Base-by-base conservation (phyloP, 2,888 invertebrate genomes). In the Serrognathus titanus region DNA sequence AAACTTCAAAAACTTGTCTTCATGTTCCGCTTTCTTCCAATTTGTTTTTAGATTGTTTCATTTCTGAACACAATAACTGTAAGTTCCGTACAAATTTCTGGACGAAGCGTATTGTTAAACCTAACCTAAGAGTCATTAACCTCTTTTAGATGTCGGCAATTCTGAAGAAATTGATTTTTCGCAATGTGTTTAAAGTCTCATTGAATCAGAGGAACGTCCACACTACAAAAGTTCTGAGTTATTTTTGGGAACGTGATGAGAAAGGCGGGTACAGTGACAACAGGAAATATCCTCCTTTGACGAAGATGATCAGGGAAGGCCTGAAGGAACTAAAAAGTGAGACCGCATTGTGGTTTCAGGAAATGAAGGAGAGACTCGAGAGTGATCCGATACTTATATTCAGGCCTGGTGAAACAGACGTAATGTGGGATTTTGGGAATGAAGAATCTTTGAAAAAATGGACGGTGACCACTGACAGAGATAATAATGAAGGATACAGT, bases 401-500 rank as follows among this genome's bases (percentile, higher is more conserved):
- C 59, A 69, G 81, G 46, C 77, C 84, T 67, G 85, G 85, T 79
- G 91, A 92, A 78, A 85, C 85, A 4, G 90, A 92, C 68, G 76
- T 89, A 36, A 70, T 85, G 1, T 93, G 89, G 85, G 83, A 84
- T 67, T 94, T 95, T 74, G 72, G 79, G 57, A 79, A 83, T 39
- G 80, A 82, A 0, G 77, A 82, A 16, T 82, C 82, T 1, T 67
- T 94, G 3, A 81, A 89, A 1, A 79, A 86, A 41, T 94, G 92
- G 85, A 77, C 87, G 11, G 83, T 87, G 0, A 89, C 91, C 0
- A 78, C 83, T 52, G 97, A 97, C 73, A 86, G 83, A 58, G 94
- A 95, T 75, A 88, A 92, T 69, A 83, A 85, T 55, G 86, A 92
- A 72, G 96, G 96, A 0, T 85, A 80, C 69, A 94, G 94, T 73